Percentiles rank a stretch among this genome's conserved stretches.
Evolutionary conservation across 1,140 invertebrate species (phyloP).

Genomic region (Lithobius niger): DNA sequence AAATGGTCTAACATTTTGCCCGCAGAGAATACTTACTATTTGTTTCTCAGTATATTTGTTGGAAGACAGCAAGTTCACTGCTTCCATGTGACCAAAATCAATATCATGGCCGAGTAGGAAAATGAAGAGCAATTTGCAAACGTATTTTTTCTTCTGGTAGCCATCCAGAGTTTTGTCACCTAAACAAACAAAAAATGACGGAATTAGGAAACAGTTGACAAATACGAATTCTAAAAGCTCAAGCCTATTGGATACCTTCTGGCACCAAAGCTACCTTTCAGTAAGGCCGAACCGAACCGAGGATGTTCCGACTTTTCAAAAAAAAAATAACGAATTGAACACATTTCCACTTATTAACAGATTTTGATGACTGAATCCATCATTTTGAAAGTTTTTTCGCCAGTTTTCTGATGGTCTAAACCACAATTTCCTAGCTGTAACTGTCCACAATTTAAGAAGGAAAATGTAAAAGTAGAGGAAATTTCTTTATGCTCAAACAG

Average conservation of each 20-base stretch:
- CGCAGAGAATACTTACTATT: constrained; percentile 93
- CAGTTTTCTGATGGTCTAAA: too few species aligned
- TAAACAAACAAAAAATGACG: constrained; percentile 19
- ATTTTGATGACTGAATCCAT: too few species aligned
- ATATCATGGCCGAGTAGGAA: constrained; percentile 98
- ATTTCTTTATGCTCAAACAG: too few species aligned
- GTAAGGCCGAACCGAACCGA: too few species aligned
- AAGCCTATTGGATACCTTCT: constrained; percentile 2
- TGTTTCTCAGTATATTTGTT: constrained; percentile 99
- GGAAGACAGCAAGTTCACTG: constrained; percentile 97
- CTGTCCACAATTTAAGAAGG: too few species aligned
- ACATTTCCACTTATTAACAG: too few species aligned
- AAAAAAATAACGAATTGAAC: background rate
- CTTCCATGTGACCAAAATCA: constrained; percentile 99
- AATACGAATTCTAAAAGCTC: background rate
- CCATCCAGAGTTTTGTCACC: constrained; percentile 98
- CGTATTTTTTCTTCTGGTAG: constrained; percentile 99
- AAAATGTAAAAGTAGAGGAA: too few species aligned
- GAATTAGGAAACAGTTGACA: background rate
- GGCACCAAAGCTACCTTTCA: constrained; percentile 5
- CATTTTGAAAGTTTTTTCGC: too few species aligned
- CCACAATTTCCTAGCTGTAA: too few species aligned
- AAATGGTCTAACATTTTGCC: too few species aligned
- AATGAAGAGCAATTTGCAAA: constrained; percentile 98
- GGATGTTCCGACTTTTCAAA: too few species aligned